Evolutionary conservation across 2,888 invertebrate genomes (phyloP).

Genomic region (Mythimna ferrago): DNA sequence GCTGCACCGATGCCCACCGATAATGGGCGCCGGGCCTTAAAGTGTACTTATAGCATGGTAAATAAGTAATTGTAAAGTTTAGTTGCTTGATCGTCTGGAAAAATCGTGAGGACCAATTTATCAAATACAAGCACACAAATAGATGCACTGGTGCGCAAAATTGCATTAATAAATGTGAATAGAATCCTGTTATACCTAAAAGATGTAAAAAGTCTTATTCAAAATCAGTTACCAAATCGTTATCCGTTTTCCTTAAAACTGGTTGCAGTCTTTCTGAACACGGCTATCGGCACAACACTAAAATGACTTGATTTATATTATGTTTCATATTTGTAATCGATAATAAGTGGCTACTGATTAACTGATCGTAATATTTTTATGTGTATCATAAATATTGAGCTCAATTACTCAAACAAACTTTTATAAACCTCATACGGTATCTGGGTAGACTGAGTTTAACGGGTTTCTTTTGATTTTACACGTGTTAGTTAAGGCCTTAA

Average conservation of each 20-base stretch:
- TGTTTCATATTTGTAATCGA: slow-evolving; percentile 57
- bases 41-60: background rate
- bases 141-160: background rate
- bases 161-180: background rate
- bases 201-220: background rate
- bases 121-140: background rate
- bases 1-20: no score
- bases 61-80: background rate
- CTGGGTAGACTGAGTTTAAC: slow-evolving; percentile 17
- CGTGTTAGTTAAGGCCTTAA: slow-evolving; percentile 17
- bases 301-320: slow-evolving; percentile 57
- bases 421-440: slow-evolving; percentile 32
- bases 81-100: background rate
- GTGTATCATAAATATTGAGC: slow-evolving; percentile 61
- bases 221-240: background rate
- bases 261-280: slow-evolving; percentile 7
- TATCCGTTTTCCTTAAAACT: slow-evolving; percentile 23
- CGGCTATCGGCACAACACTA: slow-evolving; percentile 54
- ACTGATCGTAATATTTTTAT: slow-evolving; percentile 65
- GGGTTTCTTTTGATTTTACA: slow-evolving; percentile 23
- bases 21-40: no score
- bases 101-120: background rate
- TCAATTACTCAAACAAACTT: slow-evolving; percentile 64
- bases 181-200: background rate
- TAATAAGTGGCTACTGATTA: slow-evolving; percentile 66